Percentiles rank a stretch among this genome's conserved stretches.
These are phyloP conservation scores for Struthidea cinerea DNA, from an alignment of 2,113 vertebrate genomes.

Conservation along the genomic window DNA sequence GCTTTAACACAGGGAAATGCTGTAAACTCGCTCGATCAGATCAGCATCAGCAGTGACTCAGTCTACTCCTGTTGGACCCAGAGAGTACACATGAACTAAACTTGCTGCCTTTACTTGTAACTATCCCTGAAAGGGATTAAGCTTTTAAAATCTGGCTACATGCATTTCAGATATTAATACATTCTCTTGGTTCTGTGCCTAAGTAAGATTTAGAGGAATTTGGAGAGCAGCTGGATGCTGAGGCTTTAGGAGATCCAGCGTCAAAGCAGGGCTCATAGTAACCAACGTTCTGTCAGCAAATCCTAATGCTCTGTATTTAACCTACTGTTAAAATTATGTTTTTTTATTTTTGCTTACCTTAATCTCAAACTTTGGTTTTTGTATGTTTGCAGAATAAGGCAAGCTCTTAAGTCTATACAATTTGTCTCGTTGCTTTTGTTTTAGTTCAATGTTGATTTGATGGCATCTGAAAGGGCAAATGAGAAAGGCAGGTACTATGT, in stretches of 20 bases:
- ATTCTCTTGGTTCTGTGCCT: background rate
- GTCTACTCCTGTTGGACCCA: background rate
- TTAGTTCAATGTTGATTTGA: background rate
- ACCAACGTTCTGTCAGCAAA: slow-evolving; percentile 19
- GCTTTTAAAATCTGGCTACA: background rate
- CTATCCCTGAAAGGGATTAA: background rate
- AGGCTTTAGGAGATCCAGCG: background rate
- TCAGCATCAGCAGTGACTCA: background rate
- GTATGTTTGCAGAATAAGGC: background rate
- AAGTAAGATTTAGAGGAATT: slow-evolving; percentile 1
- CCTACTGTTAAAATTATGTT: background rate
- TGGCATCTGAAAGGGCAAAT: slow-evolving; percentile 14
- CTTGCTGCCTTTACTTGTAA: background rate
- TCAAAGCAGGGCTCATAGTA: background rate
- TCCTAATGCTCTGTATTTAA: slow-evolving; percentile 12
- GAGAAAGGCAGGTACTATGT: background rate
- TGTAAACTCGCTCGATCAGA: background rate
- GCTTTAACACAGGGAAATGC: background rate
- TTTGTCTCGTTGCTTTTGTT: background rate
- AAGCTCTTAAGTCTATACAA: background rate
- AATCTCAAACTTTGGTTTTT: background rate
- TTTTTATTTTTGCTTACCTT: slow-evolving; percentile 10
- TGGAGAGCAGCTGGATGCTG: background rate
- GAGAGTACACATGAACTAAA: background rate
- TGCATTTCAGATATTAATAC: background rate